Base-by-base conservation (phyloP, 2,888 invertebrate genomes). In the Anthrax anthrax region DNA sequence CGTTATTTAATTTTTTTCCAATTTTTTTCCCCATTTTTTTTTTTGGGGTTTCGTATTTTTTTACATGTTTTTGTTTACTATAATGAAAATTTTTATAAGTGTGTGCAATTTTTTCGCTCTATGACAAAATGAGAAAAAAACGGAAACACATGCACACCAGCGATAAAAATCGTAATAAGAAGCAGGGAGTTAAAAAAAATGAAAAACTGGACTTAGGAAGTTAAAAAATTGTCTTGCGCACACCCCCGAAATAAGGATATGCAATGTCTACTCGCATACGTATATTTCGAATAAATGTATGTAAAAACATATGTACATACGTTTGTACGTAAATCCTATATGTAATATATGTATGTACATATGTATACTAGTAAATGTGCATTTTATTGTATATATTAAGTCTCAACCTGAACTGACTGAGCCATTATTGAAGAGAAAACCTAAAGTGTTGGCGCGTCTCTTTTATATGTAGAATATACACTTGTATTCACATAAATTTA, bases 211-310 rank as follows among this genome's bases (percentile, higher is more conserved):
- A 46, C 46, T 46, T 46, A 46, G 46, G 46, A 46, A 46, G 46
- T 46, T 32, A 41, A 46, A 45, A 46, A 46, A 46, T 46, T 46
- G 46, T 46, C 46, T 46, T 46, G 46, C 46, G 46, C 46, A 46
- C 41, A 46, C 46, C 46, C 46, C 41, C 41, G 37, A 46, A 46
- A 42, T 37, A 46, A 46, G 37, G 3, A 32, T 12, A 32, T 32
- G 12, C 29, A 27, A 23, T 23, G 8, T 4, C 23, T 23, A 23
- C 8, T 23, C 8, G 23, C 23, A 8, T 23, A 23, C 23, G 23
- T 23, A 6, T n/a, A n/a, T n/a, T 6, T 6, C 23, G 12, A 32
- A 32, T 12, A 32, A 12, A 12, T 12, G 3, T 32, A 32, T 32
- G 29, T 32, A 32, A 9, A 12, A 12, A 32, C 9, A 12, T 32